Evolutionary conservation across 92 coral and sea anemone species (phyloP), one percentile per base, ranked within the genome.

Genomic region (Metridium senile): DNA sequence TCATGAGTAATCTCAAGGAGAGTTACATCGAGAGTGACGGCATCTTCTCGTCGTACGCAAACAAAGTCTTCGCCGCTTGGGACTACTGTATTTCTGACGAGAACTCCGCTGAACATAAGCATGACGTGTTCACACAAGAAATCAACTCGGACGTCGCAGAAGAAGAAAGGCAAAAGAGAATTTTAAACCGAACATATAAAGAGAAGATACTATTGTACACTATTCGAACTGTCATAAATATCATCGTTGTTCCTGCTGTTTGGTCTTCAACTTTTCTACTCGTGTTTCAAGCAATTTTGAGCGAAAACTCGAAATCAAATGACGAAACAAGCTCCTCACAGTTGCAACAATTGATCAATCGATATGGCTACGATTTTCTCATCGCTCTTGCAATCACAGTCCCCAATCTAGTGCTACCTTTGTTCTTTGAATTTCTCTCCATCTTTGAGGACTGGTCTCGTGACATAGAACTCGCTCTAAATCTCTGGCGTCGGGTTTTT

Each of bases 11-110:
- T 46, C 81, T 95, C n/a, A 87, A 83, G 54, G 87, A 89, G 80
- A 84, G 97, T 19, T 95, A 89, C 72, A 92, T 95, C 58, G 96
- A 95, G 3, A 93, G 99, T 73, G 99, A 91, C 46, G 99, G 99
- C 4, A 81, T 82, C 23, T 89, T 95, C 56, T 86, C 93, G 33
- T 95, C 99, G 13, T 95, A 78, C 66, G 88, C 93, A 58, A 95
- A 95, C 74, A 90, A 88, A 33, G 86, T 89, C 23, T 95, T 92
- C 52, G 97, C 99, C 17, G 92, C 91, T 2, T 95, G 99, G 99
- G 99, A 95, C 57, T 95, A 87, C 72, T 95, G 99, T 62, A 92
- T 95, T 51, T 80, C 82, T 1, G 97, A 95, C 51, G 74, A 81
- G 27, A 84, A 82, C 53, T 66, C 97, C 0, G 95, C 99, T 9